phyloP scores from a whole-genome alignment of 1,140 invertebrate genomes.

The Mamestra configurata region DNA sequence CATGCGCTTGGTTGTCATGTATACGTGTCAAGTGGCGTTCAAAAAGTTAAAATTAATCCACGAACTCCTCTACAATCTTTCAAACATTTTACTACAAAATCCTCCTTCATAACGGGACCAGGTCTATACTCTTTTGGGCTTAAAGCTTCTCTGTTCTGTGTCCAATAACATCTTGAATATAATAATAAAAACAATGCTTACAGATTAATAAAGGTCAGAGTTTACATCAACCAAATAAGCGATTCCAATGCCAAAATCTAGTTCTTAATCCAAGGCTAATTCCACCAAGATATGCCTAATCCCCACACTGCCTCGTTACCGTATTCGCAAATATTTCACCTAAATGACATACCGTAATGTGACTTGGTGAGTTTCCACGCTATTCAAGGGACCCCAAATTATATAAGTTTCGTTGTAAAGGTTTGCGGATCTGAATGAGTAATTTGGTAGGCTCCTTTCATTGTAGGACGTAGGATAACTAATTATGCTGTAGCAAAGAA shows the following conservation, averaged over 20 bases:
- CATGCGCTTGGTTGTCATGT: no score
- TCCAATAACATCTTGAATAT: no score
- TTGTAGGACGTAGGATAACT: not conserved
- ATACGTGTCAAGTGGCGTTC: no score
- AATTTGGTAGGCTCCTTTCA: not conserved
- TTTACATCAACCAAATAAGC: no score
- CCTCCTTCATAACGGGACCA: no score
- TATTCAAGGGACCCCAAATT: not conserved
- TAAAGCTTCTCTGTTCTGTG: no score
- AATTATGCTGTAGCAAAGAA: not conserved
- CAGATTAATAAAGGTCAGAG: no score
- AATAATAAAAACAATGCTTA: no score
- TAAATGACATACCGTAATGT: conserved; percentile 23
- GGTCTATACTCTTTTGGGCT: no score
- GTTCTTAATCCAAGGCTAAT: not conserved
- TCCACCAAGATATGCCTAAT: not conserved
- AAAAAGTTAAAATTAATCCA: no score
- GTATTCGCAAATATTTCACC: not conserved
- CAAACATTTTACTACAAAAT: no score
- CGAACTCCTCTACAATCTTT: no score
- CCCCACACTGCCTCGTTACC: not conserved
- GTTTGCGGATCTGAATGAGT: not conserved
- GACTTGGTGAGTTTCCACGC: not conserved
- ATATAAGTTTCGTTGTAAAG: conserved; percentile 30
- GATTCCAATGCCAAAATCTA: not conserved